Evolutionary conservation across 2,888 invertebrate species (phyloP).

Genomic region (Exocentrus adspersus): DNA sequence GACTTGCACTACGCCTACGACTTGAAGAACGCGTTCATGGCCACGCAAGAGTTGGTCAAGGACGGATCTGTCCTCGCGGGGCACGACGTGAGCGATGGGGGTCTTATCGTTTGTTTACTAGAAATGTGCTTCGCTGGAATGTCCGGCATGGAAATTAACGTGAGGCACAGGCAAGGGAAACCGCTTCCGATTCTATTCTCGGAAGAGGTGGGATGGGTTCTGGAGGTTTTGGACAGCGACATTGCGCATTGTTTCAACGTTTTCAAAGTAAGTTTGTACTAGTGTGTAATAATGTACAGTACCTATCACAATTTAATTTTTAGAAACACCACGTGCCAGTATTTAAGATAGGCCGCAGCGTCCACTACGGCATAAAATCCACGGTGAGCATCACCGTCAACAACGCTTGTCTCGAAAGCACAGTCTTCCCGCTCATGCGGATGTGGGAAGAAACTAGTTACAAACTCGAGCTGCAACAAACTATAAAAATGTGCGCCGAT

Average conservation of each 20-base stretch:
- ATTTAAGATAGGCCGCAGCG: conserved; percentile 74
- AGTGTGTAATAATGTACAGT: too few species aligned
- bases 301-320: too few species aligned
- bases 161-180: conserved; percentile 68
- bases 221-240: conserved; percentile 74
- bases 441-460: conserved; percentile 98
- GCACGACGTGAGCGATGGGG: conserved; percentile 98
- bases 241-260: conserved; percentile 69
- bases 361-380: conserved; percentile 74
- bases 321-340: conserved; percentile 69
- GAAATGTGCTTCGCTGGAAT: conserved; percentile 98
- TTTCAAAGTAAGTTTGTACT: conserved; percentile 68
- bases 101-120: conserved; percentile 85
- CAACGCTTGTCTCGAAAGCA: conserved; percentile 70
- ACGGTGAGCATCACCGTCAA: conserved; percentile 71
- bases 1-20: conserved; percentile 79
- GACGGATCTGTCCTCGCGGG: conserved; percentile 80
- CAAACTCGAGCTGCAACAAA: conserved; percentile 86
- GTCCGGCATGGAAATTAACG: conserved; percentile 77
- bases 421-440: conserved; percentile 75
- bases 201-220: conserved; percentile 87
- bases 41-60: conserved; percentile 85
- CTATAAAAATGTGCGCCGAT: conserved; percentile 79
- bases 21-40: conserved; percentile 80
- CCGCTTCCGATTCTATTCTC: conserved; percentile 78